phyloP scores from a whole-genome alignment of 1,140 invertebrate genomes.

The Drosophila mojavensis region DNA sequence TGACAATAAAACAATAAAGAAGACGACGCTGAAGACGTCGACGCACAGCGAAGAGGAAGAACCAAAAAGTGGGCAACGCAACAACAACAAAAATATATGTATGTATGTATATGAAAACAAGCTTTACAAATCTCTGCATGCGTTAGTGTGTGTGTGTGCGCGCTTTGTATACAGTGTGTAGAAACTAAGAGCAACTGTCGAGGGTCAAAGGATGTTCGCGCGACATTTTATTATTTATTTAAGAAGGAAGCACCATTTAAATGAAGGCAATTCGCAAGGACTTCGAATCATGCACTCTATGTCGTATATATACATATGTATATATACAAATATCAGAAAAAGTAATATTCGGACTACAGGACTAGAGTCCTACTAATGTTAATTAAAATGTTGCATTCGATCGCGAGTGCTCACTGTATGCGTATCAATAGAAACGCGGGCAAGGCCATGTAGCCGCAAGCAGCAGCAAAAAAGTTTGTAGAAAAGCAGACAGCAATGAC shows the following conservation, averaged over 20 bases:
- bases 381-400: not conserved
- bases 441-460: conserved; percentile 28
- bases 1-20: conserved; percentile 82
- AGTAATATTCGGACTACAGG: too few relatives aligned
- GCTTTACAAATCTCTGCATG: conserved; percentile 27
- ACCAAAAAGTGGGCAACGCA: conserved; percentile 14
- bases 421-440: conserved; percentile 6
- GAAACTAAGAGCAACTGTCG: conserved; percentile 5
- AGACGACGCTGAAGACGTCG: conserved; percentile 56
- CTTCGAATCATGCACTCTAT: not conserved
- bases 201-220: conserved; percentile 3
- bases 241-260: not conserved
- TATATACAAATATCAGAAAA: not conserved
- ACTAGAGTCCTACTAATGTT: not conserved
- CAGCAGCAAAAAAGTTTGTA: not conserved
- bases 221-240: conserved; percentile 3
- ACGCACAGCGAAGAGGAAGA: conserved; percentile 20
- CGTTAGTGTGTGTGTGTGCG: not conserved
- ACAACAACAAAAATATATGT: not conserved
- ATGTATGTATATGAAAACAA: conserved; percentile 10
- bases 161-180: conserved; percentile 19
- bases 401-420: conserved; percentile 9
- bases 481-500: conserved; percentile 11
- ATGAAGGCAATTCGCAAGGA: not conserved
- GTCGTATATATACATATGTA: not conserved